Evolutionary conservation across 2,888 invertebrate species (phyloP).

Genomic region (Mellilla xanthometata): DNA sequence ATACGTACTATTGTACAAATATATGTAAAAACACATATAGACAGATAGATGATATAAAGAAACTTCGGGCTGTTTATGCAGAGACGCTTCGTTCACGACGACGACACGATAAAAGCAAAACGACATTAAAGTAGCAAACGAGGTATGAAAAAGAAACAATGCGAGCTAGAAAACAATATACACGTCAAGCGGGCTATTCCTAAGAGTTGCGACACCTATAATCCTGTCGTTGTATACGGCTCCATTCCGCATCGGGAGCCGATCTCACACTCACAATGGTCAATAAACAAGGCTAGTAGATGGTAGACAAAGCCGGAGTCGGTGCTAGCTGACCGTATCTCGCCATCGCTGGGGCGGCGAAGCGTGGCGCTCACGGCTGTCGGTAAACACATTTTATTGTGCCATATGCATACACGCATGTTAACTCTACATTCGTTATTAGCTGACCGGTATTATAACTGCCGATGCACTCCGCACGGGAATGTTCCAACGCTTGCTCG

Average conservation of each 20-base stretch:
- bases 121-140: background rate
- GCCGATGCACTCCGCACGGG: constrained; percentile 17
- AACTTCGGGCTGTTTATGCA: too few relatives aligned
- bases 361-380: constrained; percentile 71
- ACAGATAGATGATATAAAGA: too few relatives aligned
- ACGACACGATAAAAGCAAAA: too few relatives aligned
- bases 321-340: constrained; percentile 58
- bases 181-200: constrained; percentile 21
- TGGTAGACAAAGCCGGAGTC: constrained; percentile 65
- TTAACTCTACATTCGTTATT: constrained; percentile 38
- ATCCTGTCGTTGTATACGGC: constrained; percentile 55
- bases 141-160: constrained; percentile 10
- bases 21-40: too few relatives aligned
- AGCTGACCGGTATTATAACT: constrained; percentile 28
- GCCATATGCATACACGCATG: constrained; percentile 62
- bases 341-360: constrained; percentile 62
- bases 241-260: constrained; percentile 62
- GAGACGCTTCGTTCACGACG: too few relatives aligned
- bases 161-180: constrained; percentile 23
- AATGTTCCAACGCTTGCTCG: constrained; percentile 10
- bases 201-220: constrained; percentile 25
- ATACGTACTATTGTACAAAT: too few relatives aligned
- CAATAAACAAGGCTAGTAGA: constrained; percentile 73
- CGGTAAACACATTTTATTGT: constrained; percentile 67
- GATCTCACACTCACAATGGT: constrained; percentile 67